A percentile compares a stretch with the other conserved stretches of the same genome.
Conservation (phyloP, 2,888 invertebrate species). For the Drosophila formosana region DNA sequence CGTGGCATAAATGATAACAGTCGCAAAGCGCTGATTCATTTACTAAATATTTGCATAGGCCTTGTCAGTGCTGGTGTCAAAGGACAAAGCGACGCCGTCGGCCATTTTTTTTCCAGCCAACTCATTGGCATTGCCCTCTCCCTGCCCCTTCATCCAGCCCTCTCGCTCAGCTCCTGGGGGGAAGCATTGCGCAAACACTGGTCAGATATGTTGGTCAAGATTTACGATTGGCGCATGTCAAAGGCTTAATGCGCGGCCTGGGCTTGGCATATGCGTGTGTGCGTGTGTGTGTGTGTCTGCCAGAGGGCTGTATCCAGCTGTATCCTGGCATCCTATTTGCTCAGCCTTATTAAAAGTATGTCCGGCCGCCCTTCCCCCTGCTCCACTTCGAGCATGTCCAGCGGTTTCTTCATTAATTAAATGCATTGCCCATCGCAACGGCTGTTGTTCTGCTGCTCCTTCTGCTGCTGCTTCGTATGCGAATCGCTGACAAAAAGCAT, state of each 20-base stretch:
- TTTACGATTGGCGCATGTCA: conserved; percentile 83
- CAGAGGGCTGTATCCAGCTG: conserved; percentile 22
- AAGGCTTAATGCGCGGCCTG: conserved; percentile 72
- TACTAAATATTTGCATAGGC: conserved; percentile 84
- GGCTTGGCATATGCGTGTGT: neutral
- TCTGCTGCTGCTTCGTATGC: conserved; percentile 61
- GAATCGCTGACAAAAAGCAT: conserved; percentile 70
- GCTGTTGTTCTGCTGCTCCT: conserved; percentile 30
- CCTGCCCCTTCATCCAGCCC: neutral
- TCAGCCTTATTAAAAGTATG: conserved; percentile 69
- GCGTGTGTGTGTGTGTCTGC: too few relatives aligned
- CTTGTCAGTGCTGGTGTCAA: conserved; percentile 79
- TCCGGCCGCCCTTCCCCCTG: neutral
- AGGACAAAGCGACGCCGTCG: conserved; percentile 68
- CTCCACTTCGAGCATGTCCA: conserved; percentile 13
- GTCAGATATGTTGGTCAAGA: conserved; percentile 82
- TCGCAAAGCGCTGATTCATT: conserved; percentile 83
- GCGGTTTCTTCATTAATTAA: conserved; percentile 76
- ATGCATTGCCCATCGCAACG: conserved; percentile 58
- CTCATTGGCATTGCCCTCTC: neutral
- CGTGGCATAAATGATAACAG: conserved; percentile 78
- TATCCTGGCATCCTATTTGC: conserved; percentile 57
- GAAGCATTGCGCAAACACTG: conserved; percentile 69
- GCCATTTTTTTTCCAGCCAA: conserved; percentile 51
- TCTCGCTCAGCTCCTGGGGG: conserved; percentile 2